Evolutionary conservation across 2,113 vertebrate genomes (phyloP).

Genomic region (Callaeas wilsoni): DNA sequence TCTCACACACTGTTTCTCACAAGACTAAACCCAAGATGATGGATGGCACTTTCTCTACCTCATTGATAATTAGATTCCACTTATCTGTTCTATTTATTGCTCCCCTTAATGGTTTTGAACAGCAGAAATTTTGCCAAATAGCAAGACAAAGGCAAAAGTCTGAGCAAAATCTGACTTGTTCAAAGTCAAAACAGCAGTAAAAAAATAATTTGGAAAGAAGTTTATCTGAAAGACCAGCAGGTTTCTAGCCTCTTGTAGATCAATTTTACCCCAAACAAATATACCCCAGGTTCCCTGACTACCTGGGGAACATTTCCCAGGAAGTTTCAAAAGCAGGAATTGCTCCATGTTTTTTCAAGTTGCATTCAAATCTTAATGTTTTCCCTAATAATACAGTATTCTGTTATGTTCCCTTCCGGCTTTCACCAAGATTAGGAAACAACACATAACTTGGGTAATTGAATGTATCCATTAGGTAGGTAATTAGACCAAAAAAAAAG

Average conservation of each 20-base stretch:
- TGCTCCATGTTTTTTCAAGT: background rate
- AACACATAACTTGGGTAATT: background rate
- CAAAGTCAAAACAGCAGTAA: background rate
- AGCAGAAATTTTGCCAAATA: background rate
- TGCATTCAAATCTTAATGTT: background rate
- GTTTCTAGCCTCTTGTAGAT: background rate
- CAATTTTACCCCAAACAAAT: background rate
- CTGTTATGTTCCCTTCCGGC: background rate
- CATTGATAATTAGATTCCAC: background rate
- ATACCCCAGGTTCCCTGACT: background rate
- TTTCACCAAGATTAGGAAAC: background rate
- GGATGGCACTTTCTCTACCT: background rate
- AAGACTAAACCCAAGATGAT: background rate
- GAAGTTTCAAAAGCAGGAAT: background rate
- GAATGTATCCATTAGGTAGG: background rate
- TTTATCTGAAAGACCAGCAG: background rate
- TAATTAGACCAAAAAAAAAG: background rate
- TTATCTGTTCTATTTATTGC: background rate
- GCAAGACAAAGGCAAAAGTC: background rate
- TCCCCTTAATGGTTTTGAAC: background rate
- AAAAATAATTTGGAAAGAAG: background rate
- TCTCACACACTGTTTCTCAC: background rate
- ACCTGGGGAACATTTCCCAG: background rate
- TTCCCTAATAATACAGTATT: background rate
- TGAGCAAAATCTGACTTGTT: background rate